Evolutionary conservation across 1,140 invertebrate genomes (phyloP), one percentile per base, ranked within the genome.

Genomic region (Chymomyza costata): DNA sequence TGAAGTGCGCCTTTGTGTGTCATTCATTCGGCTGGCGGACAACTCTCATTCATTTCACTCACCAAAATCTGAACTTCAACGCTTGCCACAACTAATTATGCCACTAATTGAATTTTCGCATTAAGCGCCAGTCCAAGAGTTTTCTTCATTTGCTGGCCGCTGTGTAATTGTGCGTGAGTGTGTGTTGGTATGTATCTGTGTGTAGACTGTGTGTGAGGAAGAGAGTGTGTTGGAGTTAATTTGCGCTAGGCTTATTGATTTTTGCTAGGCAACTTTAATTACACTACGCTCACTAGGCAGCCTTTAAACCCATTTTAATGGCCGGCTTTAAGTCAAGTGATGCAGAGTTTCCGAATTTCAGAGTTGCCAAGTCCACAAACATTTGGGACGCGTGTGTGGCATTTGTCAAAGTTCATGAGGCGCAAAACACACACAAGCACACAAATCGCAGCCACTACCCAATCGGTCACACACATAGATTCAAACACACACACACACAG

Each of bases 21-120:
- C 43, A 65, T 65, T 70, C 71, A 65, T 65, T 70, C 39, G 65
- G 50, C 3, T 48, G 31, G 13, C n/a, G 21, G 43, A 28, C 49
- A n/a, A n/a, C 31, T 47, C 78, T 64, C 59, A 60, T 39, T 41
- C 41, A 52, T 52, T 46, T 21, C 31, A 50, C 50, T 62, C 47
- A 68, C 73, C 53, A 73, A 78, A 78, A 78, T 78, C 73, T 71
- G 64, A 73, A 68, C 73, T 73, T 80, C 73, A 80, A 68, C 69
- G 73, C 73, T 80, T 80, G 73, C 73, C 73, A 80, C 73, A 80
- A 80, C 73, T 80, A 80, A 80, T 80, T 80, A 80, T 80, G 73
- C 74, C 73, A 68, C 64, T 80, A 80, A 80, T 80, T 80, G 74
- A 80, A 80, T 80, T 80, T 80, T 80, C 74, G 73, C 67, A 80